Evolutionary conservation across 2,113 vertebrate genomes (phyloP).

Genomic region (Leptodactylus fuscus): DNA sequence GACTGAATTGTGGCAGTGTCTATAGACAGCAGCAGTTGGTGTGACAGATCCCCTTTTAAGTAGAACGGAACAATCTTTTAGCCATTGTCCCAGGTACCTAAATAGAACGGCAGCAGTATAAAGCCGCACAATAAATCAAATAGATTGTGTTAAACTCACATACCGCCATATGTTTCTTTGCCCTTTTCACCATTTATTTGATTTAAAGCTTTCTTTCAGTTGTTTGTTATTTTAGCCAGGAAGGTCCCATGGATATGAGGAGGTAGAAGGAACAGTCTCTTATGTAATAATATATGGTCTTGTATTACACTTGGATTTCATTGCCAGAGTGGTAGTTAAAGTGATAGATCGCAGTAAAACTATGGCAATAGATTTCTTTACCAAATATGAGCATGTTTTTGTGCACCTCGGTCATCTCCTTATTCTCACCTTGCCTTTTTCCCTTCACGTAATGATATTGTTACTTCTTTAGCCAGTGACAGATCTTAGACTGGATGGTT

Average conservation of each 20-base stretch:
- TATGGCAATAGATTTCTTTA: neutral
- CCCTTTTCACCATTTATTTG: neutral
- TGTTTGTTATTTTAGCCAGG: neutral
- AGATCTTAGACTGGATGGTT: neutral
- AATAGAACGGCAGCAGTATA: neutral
- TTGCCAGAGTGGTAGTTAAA: neutral
- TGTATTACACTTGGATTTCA: neutral
- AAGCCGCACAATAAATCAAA: constrained; percentile 18
- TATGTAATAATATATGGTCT: neutral
- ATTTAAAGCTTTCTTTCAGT: neutral
- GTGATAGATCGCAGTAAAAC: neutral
- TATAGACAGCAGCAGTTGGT: neutral
- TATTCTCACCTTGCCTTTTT: neutral
- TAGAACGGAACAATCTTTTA: neutral
- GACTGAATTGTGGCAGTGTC: neutral
- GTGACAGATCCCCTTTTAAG: neutral
- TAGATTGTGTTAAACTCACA: constrained; percentile 10
- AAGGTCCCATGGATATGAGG: neutral
- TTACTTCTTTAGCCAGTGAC: neutral
- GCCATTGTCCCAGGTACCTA: neutral
- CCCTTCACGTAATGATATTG: neutral
- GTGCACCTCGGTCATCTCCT: neutral
- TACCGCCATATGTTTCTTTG: neutral
- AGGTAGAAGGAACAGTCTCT: neutral
- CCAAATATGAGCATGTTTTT: constrained; percentile 4